Conservation (phyloP, 2,888 invertebrate genomes). For the Corythucha ciliata region DNA sequence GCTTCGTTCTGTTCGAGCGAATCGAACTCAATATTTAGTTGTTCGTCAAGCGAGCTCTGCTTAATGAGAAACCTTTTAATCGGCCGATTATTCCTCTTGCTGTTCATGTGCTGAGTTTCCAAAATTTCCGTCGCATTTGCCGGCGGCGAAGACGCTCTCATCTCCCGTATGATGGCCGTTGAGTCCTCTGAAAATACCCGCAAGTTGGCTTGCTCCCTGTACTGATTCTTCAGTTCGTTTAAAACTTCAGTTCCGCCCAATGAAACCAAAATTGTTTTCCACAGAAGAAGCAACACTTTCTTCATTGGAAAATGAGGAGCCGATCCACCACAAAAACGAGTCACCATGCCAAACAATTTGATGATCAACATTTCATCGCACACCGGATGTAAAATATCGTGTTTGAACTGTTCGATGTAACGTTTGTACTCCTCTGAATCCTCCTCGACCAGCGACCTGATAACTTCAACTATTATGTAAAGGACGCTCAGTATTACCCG, state of each 20-base stretch:
- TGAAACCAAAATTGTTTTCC: conserved; percentile 89
- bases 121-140: conserved; percentile 82
- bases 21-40: conserved; percentile 41
- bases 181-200: conserved; percentile 82
- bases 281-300: conserved; percentile 85
- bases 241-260: conserved; percentile 84
- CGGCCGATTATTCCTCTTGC: conserved; percentile 57
- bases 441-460: conserved; percentile 51
- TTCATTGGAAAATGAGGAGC: conserved; percentile 98
- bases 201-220: conserved; percentile 46
- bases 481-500: conserved; percentile 86
- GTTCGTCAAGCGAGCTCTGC: conserved; percentile 83
- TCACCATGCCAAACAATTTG: conserved; percentile 90
- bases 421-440: conserved; percentile 45
- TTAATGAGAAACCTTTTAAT: conserved; percentile 75
- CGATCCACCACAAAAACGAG: conserved; percentile 88
- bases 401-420: conserved; percentile 51
- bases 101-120: conserved; percentile 54
- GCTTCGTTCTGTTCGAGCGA: conserved; percentile 37
- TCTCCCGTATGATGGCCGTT: conserved; percentile 80
- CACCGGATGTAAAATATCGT: conserved; percentile 49
- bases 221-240: conserved; percentile 59
- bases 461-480: conserved; percentile 91
- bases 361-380: conserved; percentile 80
- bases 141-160: conserved; percentile 93